Percentiles rank a stretch among this genome's conserved stretches.
phyloP scores from a whole-genome alignment of 2,797 vertebrate genomes.

The Halcyon badia region DNA sequence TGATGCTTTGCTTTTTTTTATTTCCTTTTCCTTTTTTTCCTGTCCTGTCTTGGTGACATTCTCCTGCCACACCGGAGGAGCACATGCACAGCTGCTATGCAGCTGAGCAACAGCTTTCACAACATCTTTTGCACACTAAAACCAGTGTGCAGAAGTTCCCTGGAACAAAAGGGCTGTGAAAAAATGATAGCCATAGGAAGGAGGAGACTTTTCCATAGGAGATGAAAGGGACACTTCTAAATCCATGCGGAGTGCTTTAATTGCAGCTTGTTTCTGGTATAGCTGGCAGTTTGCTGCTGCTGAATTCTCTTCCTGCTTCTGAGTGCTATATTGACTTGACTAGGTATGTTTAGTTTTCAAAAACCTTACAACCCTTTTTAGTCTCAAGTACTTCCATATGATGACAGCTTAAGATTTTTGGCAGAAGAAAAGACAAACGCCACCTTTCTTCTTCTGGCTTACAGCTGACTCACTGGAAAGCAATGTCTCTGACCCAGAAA shows the following conservation, averaged over 20 bases:
- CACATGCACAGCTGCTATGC: neutral
- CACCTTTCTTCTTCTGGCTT: neutral
- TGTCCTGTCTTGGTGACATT: neutral
- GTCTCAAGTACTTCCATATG: neutral
- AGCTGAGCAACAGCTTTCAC: neutral
- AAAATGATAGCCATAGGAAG: neutral
- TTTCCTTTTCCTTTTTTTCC: too few relatives aligned
- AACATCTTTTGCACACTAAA: neutral
- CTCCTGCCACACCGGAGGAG: neutral
- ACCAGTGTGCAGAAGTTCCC: neutral
- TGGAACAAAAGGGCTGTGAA: neutral
- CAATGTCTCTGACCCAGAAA: slow-evolving; percentile 90
- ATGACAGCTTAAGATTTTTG: neutral
- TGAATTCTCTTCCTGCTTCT: neutral
- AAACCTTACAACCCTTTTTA: neutral
- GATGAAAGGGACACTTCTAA: neutral
- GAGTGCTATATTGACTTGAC: neutral
- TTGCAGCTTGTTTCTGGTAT: neutral
- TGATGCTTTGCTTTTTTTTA: neutral
- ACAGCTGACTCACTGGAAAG: slow-evolving; percentile 90
- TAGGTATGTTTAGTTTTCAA: neutral
- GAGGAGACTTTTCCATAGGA: neutral
- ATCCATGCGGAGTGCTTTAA: neutral
- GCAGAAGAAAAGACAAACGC: neutral
- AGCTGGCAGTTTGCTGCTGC: neutral